Evolutionary conservation across 2,888 invertebrate genomes (phyloP), one percentile per base, ranked within the genome.

Genomic region (Gisinianus flammeolus): DNA sequence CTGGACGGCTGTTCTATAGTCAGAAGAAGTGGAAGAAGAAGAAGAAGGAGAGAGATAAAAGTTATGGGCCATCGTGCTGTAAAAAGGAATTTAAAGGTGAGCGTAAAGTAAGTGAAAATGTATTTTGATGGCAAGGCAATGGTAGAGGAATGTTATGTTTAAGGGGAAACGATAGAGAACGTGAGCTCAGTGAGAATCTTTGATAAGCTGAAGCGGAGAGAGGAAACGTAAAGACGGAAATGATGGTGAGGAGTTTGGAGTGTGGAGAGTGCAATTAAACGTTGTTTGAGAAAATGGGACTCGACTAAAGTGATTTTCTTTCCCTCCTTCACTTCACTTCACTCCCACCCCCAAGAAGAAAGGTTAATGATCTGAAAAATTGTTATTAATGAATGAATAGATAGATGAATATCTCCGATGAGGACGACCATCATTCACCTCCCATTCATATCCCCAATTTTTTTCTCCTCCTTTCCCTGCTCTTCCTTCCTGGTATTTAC

Each of bases 311-410:
- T n/a, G n/a, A 26, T 12, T 26, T 12, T 62, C 10, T 5, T 1
- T 10, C 10, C 28, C 8, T 1, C 62, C 4, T 6, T 56, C 56
- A 8, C 19, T 6, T 56, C n/a, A 16, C 8, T 16, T 44, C 44
- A 44, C 6, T 44, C 44, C 44, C 44, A 44, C 44, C 16, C 44
- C n/a, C n/a, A n/a, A 54, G 62, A 71, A 76, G 67, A 77, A 80
- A 79, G 80, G 80, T 80, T 80, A 80, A 80, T 80, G 80, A 80
- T 79, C 71, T 77, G 80, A 54, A 73, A 80, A 79, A 80, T 80
- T 80, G 80, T 73, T 80, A 80, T 79, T 80, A 80, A 77, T 79
- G 78, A 80, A 78, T 76, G 79, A 76, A 58, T 26, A 62, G 58
- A 68, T 68, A 33, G 62, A 30, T 58, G 30, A 12, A 58, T n/a